phyloP scores from a whole-genome alignment of 2,113 vertebrate genomes.

The Daubentonia madagascariensis region DNA sequence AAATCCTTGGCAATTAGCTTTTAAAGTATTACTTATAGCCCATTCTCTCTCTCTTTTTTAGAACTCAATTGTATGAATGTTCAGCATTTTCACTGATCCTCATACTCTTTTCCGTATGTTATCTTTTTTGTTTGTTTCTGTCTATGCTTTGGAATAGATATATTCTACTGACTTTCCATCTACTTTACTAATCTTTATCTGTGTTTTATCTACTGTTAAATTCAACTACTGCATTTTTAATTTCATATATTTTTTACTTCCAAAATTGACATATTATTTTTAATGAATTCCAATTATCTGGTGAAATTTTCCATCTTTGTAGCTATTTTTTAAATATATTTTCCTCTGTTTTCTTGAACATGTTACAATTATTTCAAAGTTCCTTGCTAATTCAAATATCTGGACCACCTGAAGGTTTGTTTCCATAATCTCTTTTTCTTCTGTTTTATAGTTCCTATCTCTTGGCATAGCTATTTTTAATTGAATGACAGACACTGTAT shows the following conservation, averaged over 20 bases:
- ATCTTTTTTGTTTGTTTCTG: not conserved
- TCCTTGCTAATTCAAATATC: slow-evolving; percentile 11
- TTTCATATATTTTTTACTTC: not conserved
- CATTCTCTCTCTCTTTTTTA: not conserved
- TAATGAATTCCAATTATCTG: not conserved
- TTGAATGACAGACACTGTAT: not conserved
- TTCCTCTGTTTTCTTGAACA: not conserved
- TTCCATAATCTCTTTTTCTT: not conserved
- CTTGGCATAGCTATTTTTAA: not conserved
- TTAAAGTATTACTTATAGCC: not conserved
- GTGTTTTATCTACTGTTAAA: slow-evolving; percentile 25
- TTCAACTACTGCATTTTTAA: not conserved
- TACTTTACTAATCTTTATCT: not conserved
- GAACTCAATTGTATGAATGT: not conserved
- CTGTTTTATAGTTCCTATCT: not conserved
- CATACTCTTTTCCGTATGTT: not conserved
- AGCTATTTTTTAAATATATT: not conserved
- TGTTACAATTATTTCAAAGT: not conserved
- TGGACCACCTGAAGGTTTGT: not conserved
- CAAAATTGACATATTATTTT: slow-evolving; percentile 14
- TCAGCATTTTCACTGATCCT: not conserved
- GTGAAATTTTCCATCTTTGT: not conserved
- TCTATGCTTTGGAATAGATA: not conserved
- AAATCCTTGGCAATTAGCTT: not conserved
- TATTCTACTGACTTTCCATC: not conserved